Conservation (phyloP, 2,888 invertebrate genomes). For the Reticulitermes lucifugus region DNA sequence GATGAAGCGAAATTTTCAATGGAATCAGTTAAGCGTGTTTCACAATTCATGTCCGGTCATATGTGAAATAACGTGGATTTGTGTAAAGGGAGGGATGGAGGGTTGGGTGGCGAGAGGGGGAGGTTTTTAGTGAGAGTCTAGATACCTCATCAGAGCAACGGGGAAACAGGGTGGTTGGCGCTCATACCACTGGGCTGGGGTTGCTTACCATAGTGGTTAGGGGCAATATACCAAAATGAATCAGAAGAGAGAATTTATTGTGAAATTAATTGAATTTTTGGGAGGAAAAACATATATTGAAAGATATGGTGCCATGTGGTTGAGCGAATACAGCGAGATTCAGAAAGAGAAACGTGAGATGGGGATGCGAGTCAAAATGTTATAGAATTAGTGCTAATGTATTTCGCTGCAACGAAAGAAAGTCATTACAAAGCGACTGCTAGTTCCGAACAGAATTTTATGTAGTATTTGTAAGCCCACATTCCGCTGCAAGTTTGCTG, state of each 20-base stretch:
- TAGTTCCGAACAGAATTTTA: not conserved
- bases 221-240: slow-evolving; percentile 42
- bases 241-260: slow-evolving; percentile 51
- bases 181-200: slow-evolving; percentile 27
- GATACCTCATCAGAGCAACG: slow-evolving; percentile 35
- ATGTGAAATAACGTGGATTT: slow-evolving; percentile 68
- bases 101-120: slow-evolving; percentile 30
- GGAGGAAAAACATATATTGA: slow-evolving; percentile 43
- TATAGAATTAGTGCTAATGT: not conserved
- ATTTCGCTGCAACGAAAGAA: slow-evolving; percentile 17
- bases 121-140: slow-evolving; percentile 36
- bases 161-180: slow-evolving; percentile 12
- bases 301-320: slow-evolving; percentile 40
- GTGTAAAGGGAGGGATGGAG: slow-evolving; percentile 46
- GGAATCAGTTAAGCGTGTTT: slow-evolving; percentile 74
- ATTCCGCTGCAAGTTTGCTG: not conserved
- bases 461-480: not conserved
- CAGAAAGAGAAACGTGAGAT: not conserved
- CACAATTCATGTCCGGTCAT: slow-evolving; percentile 74
- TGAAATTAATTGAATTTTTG: slow-evolving; percentile 54
- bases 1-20: slow-evolving; percentile 61
- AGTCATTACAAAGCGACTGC: slow-evolving; percentile 2
- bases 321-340: not conserved
- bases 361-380: not conserved
- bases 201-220: slow-evolving; percentile 32